Conservation (phyloP, 2,113 vertebrate genomes). For the Cryptomyrus ogoouensis region DNA sequence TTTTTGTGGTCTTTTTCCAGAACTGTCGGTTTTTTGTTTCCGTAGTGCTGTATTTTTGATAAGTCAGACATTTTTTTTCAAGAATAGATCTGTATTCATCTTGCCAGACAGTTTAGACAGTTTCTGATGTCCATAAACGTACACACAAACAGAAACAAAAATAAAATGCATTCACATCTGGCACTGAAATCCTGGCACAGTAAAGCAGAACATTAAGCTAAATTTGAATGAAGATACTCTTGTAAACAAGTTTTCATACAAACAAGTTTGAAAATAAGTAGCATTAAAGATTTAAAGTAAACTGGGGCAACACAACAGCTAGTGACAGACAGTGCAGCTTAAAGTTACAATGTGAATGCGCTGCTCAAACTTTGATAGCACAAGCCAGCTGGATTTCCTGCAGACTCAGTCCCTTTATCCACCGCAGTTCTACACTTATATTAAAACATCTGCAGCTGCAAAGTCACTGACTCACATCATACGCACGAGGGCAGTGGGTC, state of each 20-base stretch:
- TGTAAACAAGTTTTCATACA: neutral
- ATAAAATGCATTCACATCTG: constrained; percentile 1
- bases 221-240: neutral
- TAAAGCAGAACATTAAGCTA: neutral
- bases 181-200: neutral
- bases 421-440: constrained; percentile 45
- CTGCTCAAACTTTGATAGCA: constrained; percentile 52
- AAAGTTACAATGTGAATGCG: constrained; percentile 59
- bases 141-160: neutral
- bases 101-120: neutral
- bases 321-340: constrained; percentile 42
- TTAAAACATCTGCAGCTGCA: constrained; percentile 2
- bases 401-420: constrained; percentile 34
- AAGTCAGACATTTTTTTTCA: neutral
- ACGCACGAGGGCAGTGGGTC: neutral
- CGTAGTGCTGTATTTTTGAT: neutral
- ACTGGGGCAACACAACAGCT: constrained; percentile 28
- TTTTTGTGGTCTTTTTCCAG: too few relatives aligned
- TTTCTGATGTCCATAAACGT: neutral
- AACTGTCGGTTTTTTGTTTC: neutral
- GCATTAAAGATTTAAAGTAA: constrained; percentile 27
- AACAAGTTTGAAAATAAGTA: constrained; percentile 14
- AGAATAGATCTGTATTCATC: neutral
- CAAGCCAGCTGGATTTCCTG: constrained; percentile 57
- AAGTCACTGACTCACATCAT: neutral